Evolutionary conservation across 2,113 vertebrate species (phyloP), one percentile per base, ranked within the genome.

Genomic region (Indicator maculatus): DNA sequence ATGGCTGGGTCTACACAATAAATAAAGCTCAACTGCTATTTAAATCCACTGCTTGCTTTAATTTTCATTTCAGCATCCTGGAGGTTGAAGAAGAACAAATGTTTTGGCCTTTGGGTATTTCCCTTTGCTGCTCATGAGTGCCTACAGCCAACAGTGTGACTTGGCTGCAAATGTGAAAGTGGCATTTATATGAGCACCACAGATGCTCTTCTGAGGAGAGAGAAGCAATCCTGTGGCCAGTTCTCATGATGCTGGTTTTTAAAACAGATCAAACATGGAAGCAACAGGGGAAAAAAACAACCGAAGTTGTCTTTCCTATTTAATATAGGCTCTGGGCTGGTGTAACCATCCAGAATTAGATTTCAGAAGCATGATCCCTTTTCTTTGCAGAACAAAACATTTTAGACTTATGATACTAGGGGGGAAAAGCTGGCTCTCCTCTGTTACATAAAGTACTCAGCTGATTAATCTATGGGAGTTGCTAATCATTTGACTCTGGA

Each of bases 381-480:
- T 94, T 58, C 91, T 95, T 71, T 93, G 52, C 83, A 90, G 79
- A 85, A 33, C 2, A 56, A 83, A 90, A 65, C 36, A 18, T 64
- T 92, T 20, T 8, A 65, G 91, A 90, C 72, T 89, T 72, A n/a
- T 0, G 8, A 59, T 38, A 74, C 52, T 56, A 47, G 61, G 65
- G 70, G 70, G 82, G 28, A 66, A 76, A 85, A 83, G 31, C 73
- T 90, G 91, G 8, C 61, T 90, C 69, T 93, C 47, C 92, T 93
- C 76, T 95, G 79, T 71, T 94, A n/a, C 45, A 76, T 70, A 83
- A 96, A 95, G 64, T 93, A 67, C 83, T 94, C 36, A 82, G 79
- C 53, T 85, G 79, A 92, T 93, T 96, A 91, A 74, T 97, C 86
- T 80, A 91, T 83, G 86, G 81, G 65, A 96, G 58, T 60, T 41